Percentiles rank a stretch among this genome's conserved stretches.
These are phyloP conservation scores for Drosophila kikkawai DNA, from an alignment of 1,140 invertebrate species.

Conservation along the genomic window DNA sequence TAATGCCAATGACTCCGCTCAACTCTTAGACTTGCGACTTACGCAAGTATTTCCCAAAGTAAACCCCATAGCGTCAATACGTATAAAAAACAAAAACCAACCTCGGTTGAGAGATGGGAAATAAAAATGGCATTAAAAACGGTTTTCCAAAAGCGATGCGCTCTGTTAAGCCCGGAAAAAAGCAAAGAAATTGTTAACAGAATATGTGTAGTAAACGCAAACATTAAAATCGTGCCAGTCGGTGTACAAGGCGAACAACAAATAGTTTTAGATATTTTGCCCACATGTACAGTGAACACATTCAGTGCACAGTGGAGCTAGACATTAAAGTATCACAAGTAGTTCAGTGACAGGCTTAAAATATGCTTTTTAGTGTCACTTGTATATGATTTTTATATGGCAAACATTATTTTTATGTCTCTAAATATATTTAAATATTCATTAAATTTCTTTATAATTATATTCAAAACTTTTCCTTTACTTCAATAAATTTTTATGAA, in stretches of 20 bases:
- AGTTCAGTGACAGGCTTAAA: neutral
- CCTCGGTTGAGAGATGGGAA: conserved; percentile 23
- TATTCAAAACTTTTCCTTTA: neutral
- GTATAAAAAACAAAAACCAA: conserved; percentile 9
- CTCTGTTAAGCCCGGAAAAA: conserved; percentile 69
- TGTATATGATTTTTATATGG: neutral
- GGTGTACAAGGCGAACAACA: conserved; percentile 53
- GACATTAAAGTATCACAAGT: too few species aligned
- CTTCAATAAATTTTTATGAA: neutral
- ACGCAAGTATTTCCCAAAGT: conserved; percentile 67
- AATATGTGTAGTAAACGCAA: conserved; percentile 36
- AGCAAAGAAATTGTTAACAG: conserved; percentile 68
- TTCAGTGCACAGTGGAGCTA: conserved; percentile 10
- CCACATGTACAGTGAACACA: conserved; percentile 9
- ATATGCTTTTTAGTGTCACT: neutral
- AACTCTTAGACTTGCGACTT: conserved; percentile 28
- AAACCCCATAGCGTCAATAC: conserved; percentile 23
- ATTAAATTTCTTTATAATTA: neutral
- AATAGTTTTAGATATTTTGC: conserved; percentile 49
- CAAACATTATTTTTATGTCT: neutral
- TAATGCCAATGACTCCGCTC: conserved; percentile 71
- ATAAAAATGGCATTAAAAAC: conserved; percentile 50
- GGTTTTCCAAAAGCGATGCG: conserved; percentile 66
- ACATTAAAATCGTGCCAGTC: conserved; percentile 53
- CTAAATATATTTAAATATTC: too few species aligned